Evolutionary conservation across 2,888 invertebrate genomes (phyloP).

Genomic region (Torymus aiolomorphi): DNA sequence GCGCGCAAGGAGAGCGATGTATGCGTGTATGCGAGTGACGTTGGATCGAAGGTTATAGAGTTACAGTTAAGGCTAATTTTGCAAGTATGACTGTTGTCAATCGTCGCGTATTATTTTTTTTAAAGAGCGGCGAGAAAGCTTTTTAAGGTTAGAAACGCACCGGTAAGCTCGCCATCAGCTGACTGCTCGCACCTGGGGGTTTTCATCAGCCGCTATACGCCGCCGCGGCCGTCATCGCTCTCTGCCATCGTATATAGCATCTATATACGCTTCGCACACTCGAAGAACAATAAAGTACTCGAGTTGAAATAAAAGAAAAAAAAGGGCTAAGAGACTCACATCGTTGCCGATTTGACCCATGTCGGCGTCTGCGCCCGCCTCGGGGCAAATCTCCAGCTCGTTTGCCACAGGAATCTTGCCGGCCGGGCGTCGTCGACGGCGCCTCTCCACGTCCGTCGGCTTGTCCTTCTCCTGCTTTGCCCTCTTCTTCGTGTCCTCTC

Average conservation of each 20-base stretch:
- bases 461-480: background rate
- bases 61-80: background rate
- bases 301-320: background rate
- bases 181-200: too few relatives aligned
- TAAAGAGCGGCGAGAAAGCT: background rate
- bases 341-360: conserved; percentile 75
- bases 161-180: too few relatives aligned
- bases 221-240: too few relatives aligned
- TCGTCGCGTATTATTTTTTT: too few relatives aligned
- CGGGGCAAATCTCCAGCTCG: conserved; percentile 69
- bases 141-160: conserved; percentile 10
- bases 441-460: background rate
- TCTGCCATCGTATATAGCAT: too few relatives aligned
- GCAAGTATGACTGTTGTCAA: background rate
- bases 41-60: too few relatives aligned
- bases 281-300: background rate
- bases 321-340: conserved; percentile 65
- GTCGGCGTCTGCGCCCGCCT: conserved; percentile 70
- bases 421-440: background rate
- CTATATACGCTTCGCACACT: too few relatives aligned
- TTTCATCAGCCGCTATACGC: too few relatives aligned
- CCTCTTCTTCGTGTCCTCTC: background rate
- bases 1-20: background rate
- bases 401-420: conserved; percentile 73
- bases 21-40: background rate